Conservation (phyloP, 2,113 vertebrate species). For the Maccullochella peelii region DNA sequence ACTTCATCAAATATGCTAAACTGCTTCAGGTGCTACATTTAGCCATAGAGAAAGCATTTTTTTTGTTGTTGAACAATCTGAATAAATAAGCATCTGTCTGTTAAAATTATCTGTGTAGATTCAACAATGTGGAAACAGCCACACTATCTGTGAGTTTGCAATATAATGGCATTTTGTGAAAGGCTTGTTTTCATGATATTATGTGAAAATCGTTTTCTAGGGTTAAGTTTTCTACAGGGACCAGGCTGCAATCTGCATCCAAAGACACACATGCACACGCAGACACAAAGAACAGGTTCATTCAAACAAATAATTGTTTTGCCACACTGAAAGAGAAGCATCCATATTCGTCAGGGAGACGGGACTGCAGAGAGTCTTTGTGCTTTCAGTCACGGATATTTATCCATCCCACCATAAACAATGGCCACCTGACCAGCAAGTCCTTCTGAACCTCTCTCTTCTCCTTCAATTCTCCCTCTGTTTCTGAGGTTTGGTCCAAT, state of each 20-base stretch:
- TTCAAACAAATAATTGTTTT: constrained; percentile 58
- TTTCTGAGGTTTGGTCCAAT: constrained; percentile 30
- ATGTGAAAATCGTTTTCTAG: constrained; percentile 24
- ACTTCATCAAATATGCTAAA: too few relatives aligned
- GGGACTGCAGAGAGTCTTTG: constrained; percentile 43
- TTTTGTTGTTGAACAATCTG: neutral
- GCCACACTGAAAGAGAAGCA: constrained; percentile 35
- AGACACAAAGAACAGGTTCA: constrained; percentile 35
- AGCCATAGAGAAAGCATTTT: too few relatives aligned
- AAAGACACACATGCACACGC: constrained; percentile 9
- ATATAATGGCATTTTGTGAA: neutral
- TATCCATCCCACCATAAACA: constrained; percentile 56
- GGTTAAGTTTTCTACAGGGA: constrained; percentile 21
- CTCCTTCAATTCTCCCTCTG: constrained; percentile 25
- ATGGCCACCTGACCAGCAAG: constrained; percentile 52
- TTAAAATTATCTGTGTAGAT: neutral
- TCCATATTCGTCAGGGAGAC: constrained; percentile 22
- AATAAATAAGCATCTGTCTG: constrained; percentile 11
- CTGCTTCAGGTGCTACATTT: too few relatives aligned
- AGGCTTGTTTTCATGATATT: neutral
- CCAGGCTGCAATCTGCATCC: neutral
- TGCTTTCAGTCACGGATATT: constrained; percentile 56
- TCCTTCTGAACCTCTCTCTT: constrained; percentile 47
- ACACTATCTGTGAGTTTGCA: neutral
- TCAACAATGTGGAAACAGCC: constrained; percentile 6